These are phyloP conservation scores for Shargacucullia verbasci DNA, from an alignment of 2,888 invertebrate genomes.

Conservation along the genomic window DNA sequence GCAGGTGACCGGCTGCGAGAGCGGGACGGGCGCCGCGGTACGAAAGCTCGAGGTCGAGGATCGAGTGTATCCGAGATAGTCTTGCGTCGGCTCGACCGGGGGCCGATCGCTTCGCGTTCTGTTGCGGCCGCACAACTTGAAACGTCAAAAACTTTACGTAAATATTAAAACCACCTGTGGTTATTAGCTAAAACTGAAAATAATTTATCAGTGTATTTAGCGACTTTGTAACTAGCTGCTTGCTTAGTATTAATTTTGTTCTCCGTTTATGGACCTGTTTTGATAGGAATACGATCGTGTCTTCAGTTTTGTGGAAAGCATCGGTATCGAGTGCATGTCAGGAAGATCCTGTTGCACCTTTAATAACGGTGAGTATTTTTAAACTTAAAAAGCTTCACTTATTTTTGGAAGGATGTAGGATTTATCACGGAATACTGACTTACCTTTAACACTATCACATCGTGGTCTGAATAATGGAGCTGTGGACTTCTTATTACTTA, in stretches of 20 bases:
- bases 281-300: conserved; percentile 68
- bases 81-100: conserved; percentile 78
- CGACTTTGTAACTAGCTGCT: conserved; percentile 40
- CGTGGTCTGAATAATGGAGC: not conserved
- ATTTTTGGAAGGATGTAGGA: conserved; percentile 26
- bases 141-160: conserved; percentile 84
- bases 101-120: conserved; percentile 71
- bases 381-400: conserved; percentile 46
- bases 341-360: conserved; percentile 84
- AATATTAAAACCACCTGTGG: conserved; percentile 63
- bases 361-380: conserved; percentile 82
- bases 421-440: conserved; percentile 10
- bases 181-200: conserved; percentile 59
- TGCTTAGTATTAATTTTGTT: conserved; percentile 55
- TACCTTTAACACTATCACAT: not conserved
- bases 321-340: conserved; percentile 76
- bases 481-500: conserved; percentile 13
- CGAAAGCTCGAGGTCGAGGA: conserved; percentile 79
- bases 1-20: conserved; percentile 83
- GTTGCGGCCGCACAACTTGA: conserved; percentile 60
- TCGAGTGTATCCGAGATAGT: conserved; percentile 73
- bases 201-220: conserved; percentile 57
- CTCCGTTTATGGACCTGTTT: conserved; percentile 59
- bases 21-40: conserved; percentile 71
- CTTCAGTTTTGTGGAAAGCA: conserved; percentile 83